These are phyloP conservation scores for Cyprinodon diabolis DNA, from an alignment of 2,797 vertebrate genomes.

Conservation along the genomic window DNA sequence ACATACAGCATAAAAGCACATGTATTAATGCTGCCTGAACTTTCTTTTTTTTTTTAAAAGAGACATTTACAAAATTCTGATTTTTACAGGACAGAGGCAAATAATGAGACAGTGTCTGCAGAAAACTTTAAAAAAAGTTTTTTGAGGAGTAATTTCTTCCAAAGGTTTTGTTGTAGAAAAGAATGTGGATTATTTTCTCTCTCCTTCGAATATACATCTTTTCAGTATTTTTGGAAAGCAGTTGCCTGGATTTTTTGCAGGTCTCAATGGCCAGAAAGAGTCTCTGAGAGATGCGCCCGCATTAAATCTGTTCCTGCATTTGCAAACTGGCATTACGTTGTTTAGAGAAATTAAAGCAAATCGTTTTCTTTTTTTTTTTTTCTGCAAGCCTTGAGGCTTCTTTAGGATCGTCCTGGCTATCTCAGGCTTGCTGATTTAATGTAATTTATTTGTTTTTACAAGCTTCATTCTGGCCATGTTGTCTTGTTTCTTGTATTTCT, in stretches of 20 bases:
- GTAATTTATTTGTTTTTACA: constrained; percentile 34
- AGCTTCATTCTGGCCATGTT: neutral
- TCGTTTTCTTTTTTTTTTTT: constrained; percentile 5
- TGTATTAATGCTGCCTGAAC: neutral
- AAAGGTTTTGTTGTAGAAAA: neutral
- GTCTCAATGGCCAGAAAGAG: constrained; percentile 20
- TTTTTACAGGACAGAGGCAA: neutral
- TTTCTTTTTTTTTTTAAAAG: neutral
- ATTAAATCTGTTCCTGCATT: constrained; percentile 41
- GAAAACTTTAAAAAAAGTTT: neutral
- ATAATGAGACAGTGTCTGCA: neutral
- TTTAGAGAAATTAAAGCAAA: constrained; percentile 1
- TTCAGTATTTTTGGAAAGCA: constrained; percentile 19
- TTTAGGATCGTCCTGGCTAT: constrained; percentile 10
- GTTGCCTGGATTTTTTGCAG: constrained; percentile 20
- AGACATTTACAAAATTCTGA: neutral
- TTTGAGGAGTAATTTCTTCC: neutral
- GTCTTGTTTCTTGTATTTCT: neutral
- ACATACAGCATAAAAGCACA: neutral
- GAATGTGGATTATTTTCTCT: neutral
- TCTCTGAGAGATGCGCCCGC: constrained; percentile 37
- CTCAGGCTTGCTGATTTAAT: constrained; percentile 11
- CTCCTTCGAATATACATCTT: neutral
- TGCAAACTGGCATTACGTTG: constrained; percentile 31
- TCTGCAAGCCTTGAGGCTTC: constrained; percentile 6